Base-by-base conservation (phyloP, 2,888 invertebrate species). In the Hydrotaea cyrtoneurina region DNA sequence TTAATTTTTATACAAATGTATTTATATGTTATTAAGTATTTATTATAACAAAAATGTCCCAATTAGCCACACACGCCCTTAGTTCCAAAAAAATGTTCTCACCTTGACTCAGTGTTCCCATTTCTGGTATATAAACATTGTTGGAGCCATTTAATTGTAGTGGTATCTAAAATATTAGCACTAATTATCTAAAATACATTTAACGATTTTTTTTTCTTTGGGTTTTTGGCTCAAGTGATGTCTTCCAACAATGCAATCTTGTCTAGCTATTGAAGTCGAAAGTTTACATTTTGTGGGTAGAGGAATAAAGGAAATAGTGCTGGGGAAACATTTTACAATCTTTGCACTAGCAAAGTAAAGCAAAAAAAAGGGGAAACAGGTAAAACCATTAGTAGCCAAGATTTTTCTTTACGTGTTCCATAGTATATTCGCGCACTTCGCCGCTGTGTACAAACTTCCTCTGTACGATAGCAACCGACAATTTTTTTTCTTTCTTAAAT, bases 201-300 rank as follows among this genome's bases (percentile, higher is more conserved):
- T 31, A 46, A 0, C 64, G 17, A 19, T 26, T 17, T 74, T 11
- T 74, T 11, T 46, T 66, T 66, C 62, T 62, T 55, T 76, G 73
- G 31, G 76, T 69, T 55, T 69, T 83, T 55, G 69, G 36, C 77
- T 69, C 31, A 72, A 79, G 78, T 76, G 74, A 81, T 86, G 87
- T 79, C 87, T 86, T 88, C 87, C 87, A 89, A 87, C 88, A 88
- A 87, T 87, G 88, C 88, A 89, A 90, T 90, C 89, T 90, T 89
- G 89, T 89, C 90, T 87, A 88, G 87, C 87, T 87, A 86, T 87
- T 87, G 85, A 86, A 86, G 86, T 86, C 86, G 83, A 88, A 88
- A 88, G 86, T 88, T 89, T 88, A 83, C 80, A 83, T 83, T 86
- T 86, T 86, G 87, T 66, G 85, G 86, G 79, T 82, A 85, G 71